A percentile compares a stretch with the other conserved stretches of the same genome.
Conservation (phyloP, 2,888 invertebrate genomes). For the Drepanosiphum platanoidis region DNA sequence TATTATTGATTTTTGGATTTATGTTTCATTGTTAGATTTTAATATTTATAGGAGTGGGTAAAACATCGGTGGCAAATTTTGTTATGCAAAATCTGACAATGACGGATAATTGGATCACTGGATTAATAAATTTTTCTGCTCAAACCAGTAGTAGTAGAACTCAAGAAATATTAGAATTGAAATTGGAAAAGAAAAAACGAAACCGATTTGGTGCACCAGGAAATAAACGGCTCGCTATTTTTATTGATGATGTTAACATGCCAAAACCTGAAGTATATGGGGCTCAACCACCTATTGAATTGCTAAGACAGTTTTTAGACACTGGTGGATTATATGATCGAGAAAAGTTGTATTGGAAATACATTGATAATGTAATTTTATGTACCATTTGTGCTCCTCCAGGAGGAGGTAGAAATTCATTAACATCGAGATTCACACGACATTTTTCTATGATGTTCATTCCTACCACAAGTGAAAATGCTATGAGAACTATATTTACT, state of each 20-base stretch:
- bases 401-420: slow-evolving; percentile 87
- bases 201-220: slow-evolving; percentile 67
- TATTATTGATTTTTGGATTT: neutral
- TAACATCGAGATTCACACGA: slow-evolving; percentile 85
- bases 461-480: slow-evolving; percentile 88
- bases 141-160: slow-evolving; percentile 88
- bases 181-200: slow-evolving; percentile 79
- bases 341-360: slow-evolving; percentile 73
- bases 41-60: slow-evolving; percentile 79
- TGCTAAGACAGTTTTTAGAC: slow-evolving; percentile 89
- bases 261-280: slow-evolving; percentile 89
- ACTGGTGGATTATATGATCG: slow-evolving; percentile 88
- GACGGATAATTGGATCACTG: slow-evolving; percentile 76
- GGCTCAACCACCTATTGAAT: slow-evolving; percentile 93
- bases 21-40: neutral
- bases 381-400: slow-evolving; percentile 89
- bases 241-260: slow-evolving; percentile 96
- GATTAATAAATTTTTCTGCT: slow-evolving; percentile 88
- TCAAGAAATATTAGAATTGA: slow-evolving; percentile 84
- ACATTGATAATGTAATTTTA: slow-evolving; percentile 83
- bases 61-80: slow-evolving; percentile 84
- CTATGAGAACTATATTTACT: slow-evolving; percentile 84
- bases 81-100: slow-evolving; percentile 75
- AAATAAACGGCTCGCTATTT: slow-evolving; percentile 86
- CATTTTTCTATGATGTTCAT: slow-evolving; percentile 88